These are phyloP conservation scores for Dasypolia templi DNA, from an alignment of 2,888 invertebrate species.

Conservation along the genomic window DNA sequence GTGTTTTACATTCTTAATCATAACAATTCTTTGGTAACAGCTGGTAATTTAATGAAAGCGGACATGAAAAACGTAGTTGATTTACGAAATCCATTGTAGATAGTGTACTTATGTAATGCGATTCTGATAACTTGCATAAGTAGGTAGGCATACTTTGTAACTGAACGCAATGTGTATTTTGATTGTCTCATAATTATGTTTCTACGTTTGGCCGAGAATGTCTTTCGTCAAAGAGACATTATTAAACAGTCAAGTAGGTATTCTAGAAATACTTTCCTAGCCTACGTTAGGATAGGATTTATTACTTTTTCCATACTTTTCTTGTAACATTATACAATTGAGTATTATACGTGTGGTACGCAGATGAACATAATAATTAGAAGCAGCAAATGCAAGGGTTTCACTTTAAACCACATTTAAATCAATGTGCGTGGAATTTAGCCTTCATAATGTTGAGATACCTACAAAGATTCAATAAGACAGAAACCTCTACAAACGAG, in stretches of 20 bases:
- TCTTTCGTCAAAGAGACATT: slow-evolving; percentile 3
- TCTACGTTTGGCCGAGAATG: neutral
- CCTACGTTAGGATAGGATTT: neutral
- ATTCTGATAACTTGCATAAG: slow-evolving; percentile 39
- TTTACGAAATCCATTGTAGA: slow-evolving; percentile 70
- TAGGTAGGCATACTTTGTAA: slow-evolving; percentile 20
- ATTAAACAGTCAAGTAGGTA: slow-evolving; percentile 1
- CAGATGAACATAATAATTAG: neutral
- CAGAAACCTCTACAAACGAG: slow-evolving; percentile 14
- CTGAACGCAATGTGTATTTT: slow-evolving; percentile 18
- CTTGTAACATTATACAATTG: neutral
- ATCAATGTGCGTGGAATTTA: slow-evolving; percentile 3
- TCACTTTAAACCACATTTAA: slow-evolving; percentile 10
- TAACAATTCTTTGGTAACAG: slow-evolving; percentile 70
- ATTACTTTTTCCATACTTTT: neutral
- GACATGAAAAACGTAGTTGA: slow-evolving; percentile 69
- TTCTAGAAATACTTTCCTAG: neutral
- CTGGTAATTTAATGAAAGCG: slow-evolving; percentile 71
- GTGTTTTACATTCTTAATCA: slow-evolving; percentile 67
- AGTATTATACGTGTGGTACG: no score
- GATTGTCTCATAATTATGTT: neutral
- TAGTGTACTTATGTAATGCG: slow-evolving; percentile 69
- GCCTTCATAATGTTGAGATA: slow-evolving; percentile 6
- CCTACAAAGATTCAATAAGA: slow-evolving; percentile 4
- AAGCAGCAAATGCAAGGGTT: neutral